These are phyloP conservation scores for Neofelis nebulosa DNA, from an alignment of 2,113 vertebrate genomes.

Conservation along the genomic window DNA sequence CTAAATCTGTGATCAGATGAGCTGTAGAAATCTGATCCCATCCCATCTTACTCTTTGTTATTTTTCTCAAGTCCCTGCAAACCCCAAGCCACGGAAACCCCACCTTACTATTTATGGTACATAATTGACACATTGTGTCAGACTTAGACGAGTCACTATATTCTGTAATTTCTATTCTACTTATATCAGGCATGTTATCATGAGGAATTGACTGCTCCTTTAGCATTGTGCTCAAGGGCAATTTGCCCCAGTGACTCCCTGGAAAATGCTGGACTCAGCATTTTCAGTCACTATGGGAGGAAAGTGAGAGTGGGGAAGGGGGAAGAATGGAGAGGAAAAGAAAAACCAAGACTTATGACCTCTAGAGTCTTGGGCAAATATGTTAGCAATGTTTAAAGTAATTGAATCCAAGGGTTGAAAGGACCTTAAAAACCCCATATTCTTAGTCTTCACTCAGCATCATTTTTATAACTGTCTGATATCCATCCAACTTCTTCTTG, in stretches of 20 bases:
- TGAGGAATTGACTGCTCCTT: not conserved
- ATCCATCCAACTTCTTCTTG: not conserved
- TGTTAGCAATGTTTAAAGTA: constrained; percentile 17
- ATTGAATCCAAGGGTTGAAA: not conserved
- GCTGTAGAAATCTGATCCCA: not conserved
- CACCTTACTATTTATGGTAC: not conserved
- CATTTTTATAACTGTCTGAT: not conserved
- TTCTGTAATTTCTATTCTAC: not conserved
- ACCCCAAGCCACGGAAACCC: not conserved
- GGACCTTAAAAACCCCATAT: not conserved
- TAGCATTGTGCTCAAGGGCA: not conserved
- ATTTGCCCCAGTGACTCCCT: not conserved
- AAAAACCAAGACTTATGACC: not conserved
- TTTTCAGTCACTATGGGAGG: not conserved
- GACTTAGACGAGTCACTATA: not conserved
- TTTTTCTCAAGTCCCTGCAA: not conserved
- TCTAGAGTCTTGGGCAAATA: not conserved
- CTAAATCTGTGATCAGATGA: not conserved
- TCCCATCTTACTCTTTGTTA: not conserved
- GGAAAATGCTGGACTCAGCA: not conserved
- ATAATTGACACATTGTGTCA: not conserved
- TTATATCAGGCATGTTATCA: not conserved
- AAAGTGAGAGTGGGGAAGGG: not conserved
- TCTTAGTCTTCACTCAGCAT: not conserved
- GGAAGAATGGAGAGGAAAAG: not conserved